Base-by-base conservation (phyloP, 2,113 vertebrate genomes). In the Heterotilapia buettikoferi region DNA sequence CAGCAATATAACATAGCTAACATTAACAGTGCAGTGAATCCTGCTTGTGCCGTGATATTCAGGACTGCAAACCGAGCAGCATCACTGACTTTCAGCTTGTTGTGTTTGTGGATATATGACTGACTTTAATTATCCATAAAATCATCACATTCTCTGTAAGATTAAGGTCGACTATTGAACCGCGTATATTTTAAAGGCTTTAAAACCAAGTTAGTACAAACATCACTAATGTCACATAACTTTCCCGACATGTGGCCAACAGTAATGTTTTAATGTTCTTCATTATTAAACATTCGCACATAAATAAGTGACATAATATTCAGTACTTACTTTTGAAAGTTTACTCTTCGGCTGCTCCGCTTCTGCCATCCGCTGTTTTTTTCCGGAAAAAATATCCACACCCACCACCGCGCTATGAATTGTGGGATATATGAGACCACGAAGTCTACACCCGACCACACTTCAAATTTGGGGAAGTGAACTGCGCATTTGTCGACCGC, bases 291-390 rank as follows among this genome's bases (percentile, higher is more conserved):
- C 53, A 56, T 56, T 56, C 1, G 0, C 53, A 24, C 53, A 13
- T 24, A 56, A 56, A 13, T 24, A 56, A 56, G 53, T 56, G 21
- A 56, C 53, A 2, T 56, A 0, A 56, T 56, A 56, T 56, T 24
- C 53, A 56, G 6, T 1, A 13, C 53, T 56, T 56, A 24, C 53
- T 56, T 56, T 13, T 56, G 2, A 56, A 6, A 24, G 11, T 56
- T 56, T 0, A 4, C 53, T 24, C 21, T 56, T 24, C 52, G 0
- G 0, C 53, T 1, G n/a, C 9, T 11, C 52, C 2, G 8, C 50
- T 54, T 54, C 53, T 2, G 53, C 53, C 11, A 0, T 24, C 21
- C 1, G 53, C 6, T 3, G 6, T 1, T 56, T 56, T 56, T 1
- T 56, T 13, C 53, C 0, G n/a, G 2, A 54, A 13, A 18, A 24